Base-by-base conservation (phyloP, 2,888 invertebrate species). In the Crioceris asparagi region DNA sequence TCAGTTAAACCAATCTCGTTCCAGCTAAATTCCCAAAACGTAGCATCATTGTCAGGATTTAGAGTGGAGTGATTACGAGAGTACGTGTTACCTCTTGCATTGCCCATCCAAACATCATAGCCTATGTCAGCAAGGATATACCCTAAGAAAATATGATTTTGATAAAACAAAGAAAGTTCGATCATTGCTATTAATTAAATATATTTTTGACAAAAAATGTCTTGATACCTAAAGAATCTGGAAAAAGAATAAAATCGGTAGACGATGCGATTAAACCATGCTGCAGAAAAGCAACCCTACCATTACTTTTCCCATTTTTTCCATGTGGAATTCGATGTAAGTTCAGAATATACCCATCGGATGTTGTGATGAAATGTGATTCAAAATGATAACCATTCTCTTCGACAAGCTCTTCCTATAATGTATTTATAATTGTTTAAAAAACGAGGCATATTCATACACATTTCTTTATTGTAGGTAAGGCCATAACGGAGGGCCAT, bases 1-100 rank as follows among this genome's bases (percentile, higher is more conserved):
- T 90, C 87, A 54, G 74, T 74, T 40, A 67, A 62, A 0, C 82
- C 85, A 60, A 85, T 81, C 54, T 87, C 80, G 56, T 85, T 78
- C 75, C 78, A 86, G 49, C 38, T 38, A 23, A 41, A 68, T 19
- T 53, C 40, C 66, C 67, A 69, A 49, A 57, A 69, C 11, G 55
- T 48, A 2, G 64, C 57, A 2, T 48, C 47, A 7, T 54, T 42
- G 17, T 51, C 45, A 3, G 57, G 56, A 45, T 59, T 44, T 60
- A 57, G 41, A 2, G 56, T 57, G 2, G 52, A 51, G 49, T 78
- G 77, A n/a, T 55, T 60, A 26, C 61, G 59, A 12, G 67, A 66
- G 52, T 73, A 77, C 1, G 61, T 64, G 50, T 68, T 75, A 3
- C 78, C 78, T 27, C 78, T 62, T 21, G 62, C 59, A 50, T 78